Percentiles rank a stretch among this genome's conserved stretches.
Conservation (phyloP, 2,797 vertebrate genomes). For the Oryzias sinensis region DNA sequence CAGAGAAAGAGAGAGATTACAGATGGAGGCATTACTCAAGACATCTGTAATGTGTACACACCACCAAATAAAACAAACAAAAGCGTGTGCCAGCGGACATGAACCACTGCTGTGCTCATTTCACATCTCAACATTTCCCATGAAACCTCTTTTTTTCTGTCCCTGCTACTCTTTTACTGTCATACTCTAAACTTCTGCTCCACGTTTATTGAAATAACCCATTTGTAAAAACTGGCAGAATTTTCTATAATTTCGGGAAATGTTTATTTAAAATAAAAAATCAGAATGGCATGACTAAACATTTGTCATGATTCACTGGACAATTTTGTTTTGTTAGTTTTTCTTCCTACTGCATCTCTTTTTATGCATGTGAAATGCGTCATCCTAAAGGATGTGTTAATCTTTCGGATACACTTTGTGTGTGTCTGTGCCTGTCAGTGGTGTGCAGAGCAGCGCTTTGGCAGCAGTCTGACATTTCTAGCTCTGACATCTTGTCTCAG, state of each 20-base stretch:
- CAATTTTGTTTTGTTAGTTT: conserved; percentile 16
- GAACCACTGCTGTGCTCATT: conserved; percentile 42
- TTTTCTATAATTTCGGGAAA: no score
- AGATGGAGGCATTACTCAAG: conserved; percentile 76
- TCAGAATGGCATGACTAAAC: no score
- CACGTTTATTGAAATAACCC: no score
- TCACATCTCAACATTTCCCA: conserved; percentile 22
- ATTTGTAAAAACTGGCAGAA: no score
- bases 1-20: conserved; percentile 63
- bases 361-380: conserved; percentile 6
- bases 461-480: conserved; percentile 75
- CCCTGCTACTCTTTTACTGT: conserved; percentile 17
- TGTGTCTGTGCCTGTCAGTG: conserved; percentile 51
- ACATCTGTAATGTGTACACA: conserved; percentile 79
- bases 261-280: no score
- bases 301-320: not conserved
- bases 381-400: conserved; percentile 12
- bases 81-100: conserved; percentile 64
- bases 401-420: conserved; percentile 12
- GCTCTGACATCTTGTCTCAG: conserved; percentile 80
- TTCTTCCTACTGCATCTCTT: not conserved
- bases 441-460: conserved; percentile 63
- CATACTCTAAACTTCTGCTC: conserved; percentile 21
- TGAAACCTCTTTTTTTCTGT: conserved; percentile 22
- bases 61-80: conserved; percentile 68